Percentiles rank a stretch among this genome's conserved stretches.
These are phyloP conservation scores for Adelognathus sp. DNA, from an alignment of 2,888 invertebrate genomes.

Conservation along the genomic window DNA sequence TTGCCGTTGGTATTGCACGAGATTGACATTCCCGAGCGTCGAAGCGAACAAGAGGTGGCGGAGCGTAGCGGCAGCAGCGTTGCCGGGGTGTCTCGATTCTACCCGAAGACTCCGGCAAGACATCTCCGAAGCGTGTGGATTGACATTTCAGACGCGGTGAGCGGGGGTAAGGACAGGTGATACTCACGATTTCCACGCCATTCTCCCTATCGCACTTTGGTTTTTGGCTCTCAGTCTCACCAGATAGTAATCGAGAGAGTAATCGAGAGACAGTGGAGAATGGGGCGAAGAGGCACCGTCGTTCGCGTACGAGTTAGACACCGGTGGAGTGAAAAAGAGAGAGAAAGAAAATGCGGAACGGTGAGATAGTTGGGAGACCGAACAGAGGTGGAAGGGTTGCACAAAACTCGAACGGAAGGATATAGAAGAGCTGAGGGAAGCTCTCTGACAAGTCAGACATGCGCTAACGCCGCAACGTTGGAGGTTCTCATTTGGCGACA, in stretches of 20 bases:
- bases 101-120: constrained; percentile 36
- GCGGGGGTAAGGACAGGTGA: constrained; percentile 3
- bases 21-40: constrained; percentile 58
- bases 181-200: not conserved
- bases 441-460: constrained; percentile 74
- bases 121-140: constrained; percentile 39
- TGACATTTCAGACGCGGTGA: constrained; percentile 52
- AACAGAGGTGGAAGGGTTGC: constrained; percentile 47
- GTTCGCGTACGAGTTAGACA: not conserved
- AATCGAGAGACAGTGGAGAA: not conserved
- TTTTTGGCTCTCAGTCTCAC: constrained; percentile 3
- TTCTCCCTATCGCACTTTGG: not conserved
- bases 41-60: constrained; percentile 53
- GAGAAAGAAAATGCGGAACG: constrained; percentile 56
- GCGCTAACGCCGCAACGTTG: constrained; percentile 64
- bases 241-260: constrained; percentile 6
- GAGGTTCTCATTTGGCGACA: constrained; percentile 16
- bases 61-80: constrained; percentile 40
- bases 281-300: not conserved
- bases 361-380: constrained; percentile 20
- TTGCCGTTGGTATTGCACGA: constrained; percentile 46
- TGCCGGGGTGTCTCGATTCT: constrained; percentile 48
- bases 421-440: constrained; percentile 21
- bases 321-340: not conserved
- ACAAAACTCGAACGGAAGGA: not conserved